Evolutionary conservation across 2,888 invertebrate species (phyloP), one percentile per base, ranked within the genome.

Genomic region (Agrochola litura): DNA sequence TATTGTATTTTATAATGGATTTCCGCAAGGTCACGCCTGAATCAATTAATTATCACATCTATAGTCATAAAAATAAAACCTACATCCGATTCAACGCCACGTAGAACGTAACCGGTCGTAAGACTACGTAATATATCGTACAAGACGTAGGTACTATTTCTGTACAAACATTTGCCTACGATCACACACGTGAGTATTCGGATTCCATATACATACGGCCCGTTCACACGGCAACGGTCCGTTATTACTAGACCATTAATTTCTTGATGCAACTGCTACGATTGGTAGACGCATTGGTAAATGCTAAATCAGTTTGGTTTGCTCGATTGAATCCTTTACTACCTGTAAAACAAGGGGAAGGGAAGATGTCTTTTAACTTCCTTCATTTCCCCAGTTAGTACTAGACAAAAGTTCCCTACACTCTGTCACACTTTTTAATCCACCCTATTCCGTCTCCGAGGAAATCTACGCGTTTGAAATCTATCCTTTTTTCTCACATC

Each of bases 61-160:
- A 76, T 37, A 58, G 46, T 25, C 76, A 58, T 72, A 63, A 66
- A 69, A 60, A 85, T 82, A 76, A 83, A 73, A 68, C 61, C 46
- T 61, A 65, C 73, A 85, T 73, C 61, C 73, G 72, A 76, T 73
- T 77, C 19, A 54, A 71, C 58, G n/a, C 69, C 37, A 60, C 76
- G 82, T 70, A 70, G n/a, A 81, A 56, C 60, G 71, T 72, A 74
- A 79, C 22, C 16, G 49, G 72, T 85, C 68, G 85, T 85, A 85
- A 85, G 56, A 61, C 72, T 65, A 77, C 85, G 76, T 77, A 70
- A 77, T 69, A 37, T 70, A 69, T 61, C 69, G 63, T 85, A 76
- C 14, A 81, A 85, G 74, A 84, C 81, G 81, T 82, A 37, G 22
- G 30, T 74, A 82, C 82, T 82, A 82, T 82, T 82, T 82, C 58